Conservation (phyloP, 1,140 invertebrate genomes). For the Drosophila micromelanica region DNA sequence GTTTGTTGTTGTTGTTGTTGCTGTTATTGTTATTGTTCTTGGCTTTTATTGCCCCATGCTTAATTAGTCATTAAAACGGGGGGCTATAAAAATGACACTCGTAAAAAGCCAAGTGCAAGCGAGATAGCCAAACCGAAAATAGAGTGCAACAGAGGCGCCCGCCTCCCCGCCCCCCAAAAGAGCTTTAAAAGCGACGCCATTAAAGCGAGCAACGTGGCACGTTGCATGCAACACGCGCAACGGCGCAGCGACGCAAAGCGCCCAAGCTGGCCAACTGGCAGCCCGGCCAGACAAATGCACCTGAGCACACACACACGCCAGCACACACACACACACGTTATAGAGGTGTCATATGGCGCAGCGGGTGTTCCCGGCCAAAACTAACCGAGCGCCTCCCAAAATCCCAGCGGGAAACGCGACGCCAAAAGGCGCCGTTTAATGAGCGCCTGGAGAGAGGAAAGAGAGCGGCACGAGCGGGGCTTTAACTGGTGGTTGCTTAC, state of each 20-base stretch:
- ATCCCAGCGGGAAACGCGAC: conserved; percentile 75
- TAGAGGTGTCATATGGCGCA: conserved; percentile 71
- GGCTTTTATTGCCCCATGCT: conserved; percentile 68
- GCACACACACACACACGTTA: background rate
- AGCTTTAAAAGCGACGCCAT: conserved; percentile 80
- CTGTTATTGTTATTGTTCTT: conserved; percentile 1
- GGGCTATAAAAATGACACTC: conserved; percentile 78
- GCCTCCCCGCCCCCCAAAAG: conserved; percentile 48
- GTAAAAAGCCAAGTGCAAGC: conserved; percentile 44
- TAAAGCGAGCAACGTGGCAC: conserved; percentile 59
- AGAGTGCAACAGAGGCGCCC: conserved; percentile 20
- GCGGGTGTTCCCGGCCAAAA: conserved; percentile 66
- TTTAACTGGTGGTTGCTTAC: conserved; percentile 10
- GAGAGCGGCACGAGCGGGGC: conserved; percentile 8
- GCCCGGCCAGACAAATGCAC: conserved; percentile 49
- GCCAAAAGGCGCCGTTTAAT: conserved; percentile 74
- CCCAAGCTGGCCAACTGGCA: conserved; percentile 40
- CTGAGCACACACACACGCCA: conserved; percentile 56
- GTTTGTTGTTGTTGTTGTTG: conserved; percentile 22
- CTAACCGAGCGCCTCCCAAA: conserved; percentile 49
- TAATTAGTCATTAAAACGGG: conserved; percentile 76
- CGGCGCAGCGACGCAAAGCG: conserved; percentile 23
- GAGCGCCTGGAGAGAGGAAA: conserved; percentile 66
- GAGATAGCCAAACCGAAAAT: conserved; percentile 1
- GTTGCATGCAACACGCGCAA: conserved; percentile 64